Conservation (phyloP, 2,113 vertebrate species). For the Leucopsar rothschildi region DNA sequence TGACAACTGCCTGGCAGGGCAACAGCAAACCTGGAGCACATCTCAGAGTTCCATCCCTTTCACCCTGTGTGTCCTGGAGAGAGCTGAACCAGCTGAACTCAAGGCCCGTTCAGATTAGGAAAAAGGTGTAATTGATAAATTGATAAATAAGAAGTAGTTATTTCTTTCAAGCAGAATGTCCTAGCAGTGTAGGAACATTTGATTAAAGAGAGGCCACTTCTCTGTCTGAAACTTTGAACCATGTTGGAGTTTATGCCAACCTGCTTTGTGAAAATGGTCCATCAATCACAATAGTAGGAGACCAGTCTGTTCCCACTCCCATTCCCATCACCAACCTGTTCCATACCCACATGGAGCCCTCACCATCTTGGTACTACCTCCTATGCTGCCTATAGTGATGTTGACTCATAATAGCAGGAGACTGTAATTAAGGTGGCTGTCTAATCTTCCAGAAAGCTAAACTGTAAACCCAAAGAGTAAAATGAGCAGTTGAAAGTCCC, state of each 20-base stretch:
- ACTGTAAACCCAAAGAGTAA: slow-evolving; percentile 8
- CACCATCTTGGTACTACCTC: not conserved
- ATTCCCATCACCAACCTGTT: not conserved
- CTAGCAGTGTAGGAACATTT: not conserved
- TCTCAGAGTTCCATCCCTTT: not conserved
- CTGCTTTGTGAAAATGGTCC: not conserved
- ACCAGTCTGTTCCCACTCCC: not conserved
- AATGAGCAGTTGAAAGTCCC: slow-evolving; percentile 15
- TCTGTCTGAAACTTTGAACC: not conserved
- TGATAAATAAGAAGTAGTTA: not conserved
- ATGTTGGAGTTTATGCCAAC: not conserved
- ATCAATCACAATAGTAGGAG: not conserved
- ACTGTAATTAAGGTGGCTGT: slow-evolving; percentile 11
- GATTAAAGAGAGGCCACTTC: not conserved
- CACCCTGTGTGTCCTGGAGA: not conserved
- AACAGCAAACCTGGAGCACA: not conserved
- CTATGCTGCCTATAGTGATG: not conserved
- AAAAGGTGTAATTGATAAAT: not conserved
- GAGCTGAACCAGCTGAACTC: not conserved
- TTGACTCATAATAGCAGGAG: not conserved
- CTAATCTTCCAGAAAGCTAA: slow-evolving; percentile 30
- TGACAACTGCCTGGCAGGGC: not conserved
- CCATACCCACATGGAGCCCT: not conserved
- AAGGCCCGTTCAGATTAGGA: not conserved
- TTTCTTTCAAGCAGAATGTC: not conserved